phyloP scores from a whole-genome alignment of 2,888 invertebrate species.

The Augiades crinisus region DNA sequence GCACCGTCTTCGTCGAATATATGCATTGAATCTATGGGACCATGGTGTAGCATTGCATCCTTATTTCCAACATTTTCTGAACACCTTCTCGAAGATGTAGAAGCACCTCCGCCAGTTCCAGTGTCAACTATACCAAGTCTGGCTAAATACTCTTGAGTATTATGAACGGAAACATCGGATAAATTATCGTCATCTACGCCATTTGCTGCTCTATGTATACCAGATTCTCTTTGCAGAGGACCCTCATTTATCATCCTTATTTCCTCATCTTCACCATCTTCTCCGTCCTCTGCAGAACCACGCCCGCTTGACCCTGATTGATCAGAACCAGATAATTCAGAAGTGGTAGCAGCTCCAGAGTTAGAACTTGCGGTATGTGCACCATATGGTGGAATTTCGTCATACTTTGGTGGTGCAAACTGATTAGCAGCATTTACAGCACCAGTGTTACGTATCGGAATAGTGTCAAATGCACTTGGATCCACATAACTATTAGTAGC shows the following conservation, averaged over 20 bases:
- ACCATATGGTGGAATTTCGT: slow-evolving; percentile 93
- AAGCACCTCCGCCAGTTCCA: slow-evolving; percentile 83
- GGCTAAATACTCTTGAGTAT: slow-evolving; percentile 97
- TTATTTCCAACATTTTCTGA: slow-evolving; percentile 85
- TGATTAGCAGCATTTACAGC: slow-evolving; percentile 81
- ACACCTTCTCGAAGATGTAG: slow-evolving; percentile 85
- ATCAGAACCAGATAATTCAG: slow-evolving; percentile 95
- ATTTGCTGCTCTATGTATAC: slow-evolving; percentile 82
- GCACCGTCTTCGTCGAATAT: slow-evolving; percentile 95
- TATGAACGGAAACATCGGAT: slow-evolving; percentile 95
- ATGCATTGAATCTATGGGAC: slow-evolving; percentile 91
- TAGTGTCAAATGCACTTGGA: slow-evolving; percentile 94
- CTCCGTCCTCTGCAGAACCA: slow-evolving; percentile 97
- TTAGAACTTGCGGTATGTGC: slow-evolving; percentile 89
- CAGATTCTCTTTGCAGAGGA: slow-evolving; percentile 88
- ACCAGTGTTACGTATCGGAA: slow-evolving; percentile 88
- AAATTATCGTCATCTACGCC: slow-evolving; percentile 85
- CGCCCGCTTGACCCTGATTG: slow-evolving; percentile 97
- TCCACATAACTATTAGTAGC: slow-evolving; percentile 93
- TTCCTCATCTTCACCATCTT: slow-evolving; percentile 97
- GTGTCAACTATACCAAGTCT: slow-evolving; percentile 96
- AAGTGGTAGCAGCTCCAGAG: slow-evolving; percentile 91
- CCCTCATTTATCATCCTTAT: slow-evolving; percentile 98
- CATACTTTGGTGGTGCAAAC: slow-evolving; percentile 95
- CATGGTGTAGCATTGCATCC: slow-evolving; percentile 83